Base-by-base conservation (phyloP, 2,113 vertebrate genomes). In the Corythornis cristatus region DNA sequence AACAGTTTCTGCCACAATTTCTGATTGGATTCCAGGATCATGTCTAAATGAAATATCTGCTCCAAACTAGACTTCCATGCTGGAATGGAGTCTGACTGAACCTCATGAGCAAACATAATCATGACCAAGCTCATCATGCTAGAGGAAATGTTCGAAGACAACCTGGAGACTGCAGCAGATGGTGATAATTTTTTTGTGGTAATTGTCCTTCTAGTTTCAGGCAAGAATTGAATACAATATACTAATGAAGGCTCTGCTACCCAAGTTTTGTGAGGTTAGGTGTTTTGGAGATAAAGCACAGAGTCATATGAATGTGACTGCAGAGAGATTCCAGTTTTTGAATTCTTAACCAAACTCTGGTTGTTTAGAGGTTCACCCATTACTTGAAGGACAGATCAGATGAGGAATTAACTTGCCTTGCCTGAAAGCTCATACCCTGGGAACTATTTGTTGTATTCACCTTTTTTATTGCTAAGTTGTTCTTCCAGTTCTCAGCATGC, bases 401-500 rank as follows among this genome's bases (percentile, higher is more conserved):
- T 51, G 37, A 78, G n/a, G 54, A 93, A 90, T 88, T 89, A 9
- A 85, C 90, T 81, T 93, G 61, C 37, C 22, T 53, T 79, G 83
- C 58, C 66, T 86, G 68, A 93, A 95, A 96, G 48, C 65, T 88
- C 53, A 48, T 64, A 71, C 43, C 29, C 88, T 75, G 62, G 50
- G 86, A 94, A 82, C 28, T 84, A 76, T 79, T 89, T 90, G 58
- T 92, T 53, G 83, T 82, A 90, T 84, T 90, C 92, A 95, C 86
- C 83, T 93, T 89, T 93, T 96, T 96, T 92, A 96, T 95, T 92
- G 86, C 86, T 84, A 90, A 88, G 62, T 86, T 94, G 90, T 95
- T 81, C 93, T 90, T 94, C 90, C 96, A 94, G 81, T 78, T 94
- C 95, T 96, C 96, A 94, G 90, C 95, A 95, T 89, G 88, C 26